A percentile compares a stretch with the other conserved stretches of the same genome.
phyloP scores from a whole-genome alignment of 2,888 invertebrate genomes.

The Dorcus parallelipipedus region DNA sequence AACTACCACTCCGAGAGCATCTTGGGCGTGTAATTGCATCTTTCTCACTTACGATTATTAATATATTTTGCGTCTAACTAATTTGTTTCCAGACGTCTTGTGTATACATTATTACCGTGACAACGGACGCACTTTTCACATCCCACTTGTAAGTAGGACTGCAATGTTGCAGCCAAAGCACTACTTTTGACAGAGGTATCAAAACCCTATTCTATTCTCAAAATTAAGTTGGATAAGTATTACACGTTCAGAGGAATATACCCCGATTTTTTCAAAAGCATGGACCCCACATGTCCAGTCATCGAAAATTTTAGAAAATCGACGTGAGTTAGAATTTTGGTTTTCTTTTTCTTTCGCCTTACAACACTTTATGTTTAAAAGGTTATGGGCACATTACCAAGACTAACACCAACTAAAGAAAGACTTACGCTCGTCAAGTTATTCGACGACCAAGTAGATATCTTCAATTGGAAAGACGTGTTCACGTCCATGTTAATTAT shows the following conservation, averaged over 20 bases:
- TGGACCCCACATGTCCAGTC: background rate
- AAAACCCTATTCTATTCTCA: no score
- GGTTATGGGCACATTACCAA: background rate
- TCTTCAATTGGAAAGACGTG: background rate
- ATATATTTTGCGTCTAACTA: no score
- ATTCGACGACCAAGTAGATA: background rate
- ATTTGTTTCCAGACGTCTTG: no score
- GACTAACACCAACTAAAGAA: background rate
- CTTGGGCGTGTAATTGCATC: no score
- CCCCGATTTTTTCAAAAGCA: background rate
- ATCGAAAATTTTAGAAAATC: background rate
- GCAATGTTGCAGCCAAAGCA: no score
- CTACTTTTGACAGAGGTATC: no score
- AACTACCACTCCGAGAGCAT: no score
- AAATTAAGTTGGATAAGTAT: conserved; percentile 14
- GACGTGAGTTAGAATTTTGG: background rate
- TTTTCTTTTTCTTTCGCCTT: no score
- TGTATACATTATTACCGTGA: no score
- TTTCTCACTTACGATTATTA: no score
- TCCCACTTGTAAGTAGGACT: no score
- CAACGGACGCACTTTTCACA: no score
- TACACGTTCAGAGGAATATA: background rate
- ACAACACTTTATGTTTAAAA: background rate
- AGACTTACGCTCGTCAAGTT: background rate
- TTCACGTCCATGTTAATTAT: background rate